Evolutionary conservation across 2,888 invertebrate genomes (phyloP).

Genomic region (Pandemis corylana): DNA sequence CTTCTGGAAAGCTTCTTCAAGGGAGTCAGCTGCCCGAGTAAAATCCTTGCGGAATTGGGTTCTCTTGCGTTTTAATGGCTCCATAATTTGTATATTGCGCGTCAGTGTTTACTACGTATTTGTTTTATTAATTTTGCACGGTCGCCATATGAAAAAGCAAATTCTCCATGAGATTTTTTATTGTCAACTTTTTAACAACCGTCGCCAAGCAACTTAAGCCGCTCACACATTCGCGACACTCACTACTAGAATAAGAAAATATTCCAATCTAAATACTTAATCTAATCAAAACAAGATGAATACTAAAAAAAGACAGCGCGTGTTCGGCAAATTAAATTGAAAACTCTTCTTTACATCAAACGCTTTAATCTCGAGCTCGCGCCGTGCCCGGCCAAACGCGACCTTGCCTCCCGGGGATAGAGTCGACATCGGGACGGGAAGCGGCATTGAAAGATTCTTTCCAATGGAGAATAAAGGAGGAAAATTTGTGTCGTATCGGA

Average conservation of each 20-base stretch:
- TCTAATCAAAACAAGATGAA: slow-evolving; percentile 81
- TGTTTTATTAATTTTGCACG: too few species aligned
- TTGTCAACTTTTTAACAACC: too few species aligned
- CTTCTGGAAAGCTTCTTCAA: too few species aligned
- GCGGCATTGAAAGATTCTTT: slow-evolving; percentile 50
- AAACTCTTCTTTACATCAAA: slow-evolving; percentile 62
- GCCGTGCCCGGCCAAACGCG: slow-evolving; percentile 41
- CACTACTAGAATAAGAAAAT: slow-evolving; percentile 47
- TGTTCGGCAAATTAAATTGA: slow-evolving; percentile 82
- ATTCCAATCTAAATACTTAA: slow-evolving; percentile 62
- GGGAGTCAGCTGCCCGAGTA: too few species aligned
- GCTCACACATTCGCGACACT: too few species aligned
- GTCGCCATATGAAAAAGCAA: too few species aligned
- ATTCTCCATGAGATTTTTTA: too few species aligned
- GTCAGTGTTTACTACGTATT: too few species aligned
- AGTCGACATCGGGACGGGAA: slow-evolving; percentile 44
- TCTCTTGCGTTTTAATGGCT: too few species aligned
- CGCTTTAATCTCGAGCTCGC: slow-evolving; percentile 48
- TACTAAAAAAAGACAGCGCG: slow-evolving; percentile 76
- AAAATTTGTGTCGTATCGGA: slow-evolving; percentile 83
- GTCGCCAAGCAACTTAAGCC: too few species aligned
- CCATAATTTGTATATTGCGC: too few species aligned
- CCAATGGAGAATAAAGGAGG: slow-evolving; percentile 55
- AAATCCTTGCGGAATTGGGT: too few species aligned
- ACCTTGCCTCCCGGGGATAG: slow-evolving; percentile 15